A percentile compares a stretch with the other conserved stretches of the same genome.
Evolutionary conservation across 2,113 vertebrate species (phyloP).

Genomic region (Synodontis membranacea): DNA sequence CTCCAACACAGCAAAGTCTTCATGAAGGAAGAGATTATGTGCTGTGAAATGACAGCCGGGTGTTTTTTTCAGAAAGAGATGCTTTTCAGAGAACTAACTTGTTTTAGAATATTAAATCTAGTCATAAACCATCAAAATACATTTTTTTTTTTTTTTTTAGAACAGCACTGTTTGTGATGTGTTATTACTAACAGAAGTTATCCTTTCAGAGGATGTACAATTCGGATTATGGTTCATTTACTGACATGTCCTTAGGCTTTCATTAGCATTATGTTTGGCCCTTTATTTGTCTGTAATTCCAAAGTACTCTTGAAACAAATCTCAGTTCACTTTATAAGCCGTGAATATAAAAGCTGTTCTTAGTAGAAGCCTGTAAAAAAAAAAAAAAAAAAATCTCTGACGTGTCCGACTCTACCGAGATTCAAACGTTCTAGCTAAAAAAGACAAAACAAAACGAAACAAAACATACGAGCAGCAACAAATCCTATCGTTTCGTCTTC

Average conservation of each 20-base stretch:
- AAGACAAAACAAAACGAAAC: too few species aligned
- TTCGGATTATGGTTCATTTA: too few species aligned
- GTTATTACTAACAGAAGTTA: background rate
- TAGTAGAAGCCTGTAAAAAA: background rate
- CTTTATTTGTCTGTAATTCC: background rate
- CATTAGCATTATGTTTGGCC: background rate
- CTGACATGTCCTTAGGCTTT: background rate
- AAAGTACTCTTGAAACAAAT: background rate
- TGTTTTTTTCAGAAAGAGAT: background rate
- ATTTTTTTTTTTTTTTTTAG: background rate
- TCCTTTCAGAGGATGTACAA: background rate
- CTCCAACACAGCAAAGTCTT: too few species aligned
- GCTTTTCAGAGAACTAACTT: background rate
- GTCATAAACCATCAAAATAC: background rate
- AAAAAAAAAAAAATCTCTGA: background rate
- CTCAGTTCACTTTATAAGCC: background rate
- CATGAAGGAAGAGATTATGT: too few species aligned
- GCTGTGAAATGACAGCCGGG: too few species aligned
- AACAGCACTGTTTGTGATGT: background rate
- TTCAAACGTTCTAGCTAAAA: background rate
- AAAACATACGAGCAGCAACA: background rate
- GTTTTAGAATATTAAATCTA: background rate
- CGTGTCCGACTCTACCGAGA: background rate
- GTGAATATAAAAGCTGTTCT: background rate
- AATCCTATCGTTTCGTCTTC: background rate